phyloP scores from a whole-genome alignment of 2,888 invertebrate species.

The Diarsia dahlii region DNA sequence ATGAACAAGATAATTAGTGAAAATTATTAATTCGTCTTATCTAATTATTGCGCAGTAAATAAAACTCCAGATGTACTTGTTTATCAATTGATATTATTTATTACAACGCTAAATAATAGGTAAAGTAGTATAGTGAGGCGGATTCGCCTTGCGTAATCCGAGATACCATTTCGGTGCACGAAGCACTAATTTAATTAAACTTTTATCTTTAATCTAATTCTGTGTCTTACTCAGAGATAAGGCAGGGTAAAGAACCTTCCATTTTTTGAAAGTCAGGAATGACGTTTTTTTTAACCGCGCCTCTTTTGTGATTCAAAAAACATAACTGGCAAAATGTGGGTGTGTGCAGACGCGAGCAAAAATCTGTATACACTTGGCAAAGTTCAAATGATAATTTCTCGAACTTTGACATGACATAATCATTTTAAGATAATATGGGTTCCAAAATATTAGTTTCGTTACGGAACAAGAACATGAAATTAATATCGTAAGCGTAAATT shows the following conservation, averaged over 20 bases:
- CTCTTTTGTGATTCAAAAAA: neutral
- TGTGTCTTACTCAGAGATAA: slow-evolving; percentile 18
- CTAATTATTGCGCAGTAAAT: slow-evolving; percentile 28
- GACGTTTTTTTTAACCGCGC: neutral
- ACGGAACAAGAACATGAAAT: no score
- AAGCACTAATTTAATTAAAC: slow-evolving; percentile 15
- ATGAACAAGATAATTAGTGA: slow-evolving; percentile 19
- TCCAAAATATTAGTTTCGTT: no score
- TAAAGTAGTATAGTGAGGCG: slow-evolving; percentile 2
- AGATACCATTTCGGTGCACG: slow-evolving; percentile 9
- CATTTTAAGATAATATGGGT: no score
- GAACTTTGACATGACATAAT: no score
- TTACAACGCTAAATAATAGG: slow-evolving; percentile 9
- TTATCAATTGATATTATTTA: slow-evolving; percentile 36
- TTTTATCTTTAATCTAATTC: slow-evolving; percentile 20
- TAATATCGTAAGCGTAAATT: no score
- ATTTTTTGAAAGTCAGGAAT: neutral
- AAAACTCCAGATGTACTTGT: slow-evolving; percentile 32
- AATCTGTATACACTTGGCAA: no score
- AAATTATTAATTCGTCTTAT: slow-evolving; percentile 38
- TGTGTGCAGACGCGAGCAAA: no score
- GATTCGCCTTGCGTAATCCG: slow-evolving; percentile 24
- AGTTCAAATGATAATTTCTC: no score
- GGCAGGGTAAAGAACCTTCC: neutral
- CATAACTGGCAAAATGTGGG: neutral